phyloP scores from a whole-genome alignment of 1,140 invertebrate species.

The Amyelois transitella region DNA sequence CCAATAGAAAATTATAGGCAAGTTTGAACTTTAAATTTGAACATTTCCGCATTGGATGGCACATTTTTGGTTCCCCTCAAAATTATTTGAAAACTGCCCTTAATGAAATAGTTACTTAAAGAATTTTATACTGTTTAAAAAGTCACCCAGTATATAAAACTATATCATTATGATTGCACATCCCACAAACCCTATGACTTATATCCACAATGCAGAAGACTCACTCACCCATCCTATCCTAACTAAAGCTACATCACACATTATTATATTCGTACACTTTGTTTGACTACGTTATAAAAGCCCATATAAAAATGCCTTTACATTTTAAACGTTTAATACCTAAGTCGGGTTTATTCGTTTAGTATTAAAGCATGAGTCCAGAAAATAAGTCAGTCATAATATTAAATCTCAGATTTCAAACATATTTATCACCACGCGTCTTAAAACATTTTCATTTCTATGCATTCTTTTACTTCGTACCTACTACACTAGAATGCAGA shows the following conservation, averaged over 20 bases:
- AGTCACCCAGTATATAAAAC: too few relatives aligned
- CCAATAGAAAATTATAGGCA: too few relatives aligned
- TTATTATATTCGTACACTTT: slow-evolving; percentile 18
- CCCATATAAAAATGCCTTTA: slow-evolving; percentile 38
- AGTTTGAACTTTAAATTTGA: too few relatives aligned
- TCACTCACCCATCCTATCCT: slow-evolving; percentile 10
- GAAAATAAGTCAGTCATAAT: background rate
- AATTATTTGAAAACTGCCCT: too few relatives aligned
- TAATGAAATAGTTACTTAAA: too few relatives aligned
- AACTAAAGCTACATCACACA: slow-evolving; percentile 54
- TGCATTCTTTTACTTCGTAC: too few relatives aligned
- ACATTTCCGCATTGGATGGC: too few relatives aligned
- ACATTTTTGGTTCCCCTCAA: too few relatives aligned
- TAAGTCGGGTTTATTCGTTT: slow-evolving; percentile 18
- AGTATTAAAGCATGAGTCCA: slow-evolving; percentile 8
- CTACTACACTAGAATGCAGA: too few relatives aligned
- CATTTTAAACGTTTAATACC: slow-evolving; percentile 13
- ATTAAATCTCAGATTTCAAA: background rate
- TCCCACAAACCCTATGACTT: slow-evolving; percentile 8
- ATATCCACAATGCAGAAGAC: slow-evolving; percentile 1
- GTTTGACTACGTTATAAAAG: slow-evolving; percentile 36
- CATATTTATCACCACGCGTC: too few relatives aligned
- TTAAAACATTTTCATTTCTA: too few relatives aligned
- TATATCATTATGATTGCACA: background rate
- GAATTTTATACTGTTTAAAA: too few relatives aligned